Evolutionary conservation across 2,888 invertebrate species (phyloP).

Genomic region (Chrysopilus asiliformis): DNA sequence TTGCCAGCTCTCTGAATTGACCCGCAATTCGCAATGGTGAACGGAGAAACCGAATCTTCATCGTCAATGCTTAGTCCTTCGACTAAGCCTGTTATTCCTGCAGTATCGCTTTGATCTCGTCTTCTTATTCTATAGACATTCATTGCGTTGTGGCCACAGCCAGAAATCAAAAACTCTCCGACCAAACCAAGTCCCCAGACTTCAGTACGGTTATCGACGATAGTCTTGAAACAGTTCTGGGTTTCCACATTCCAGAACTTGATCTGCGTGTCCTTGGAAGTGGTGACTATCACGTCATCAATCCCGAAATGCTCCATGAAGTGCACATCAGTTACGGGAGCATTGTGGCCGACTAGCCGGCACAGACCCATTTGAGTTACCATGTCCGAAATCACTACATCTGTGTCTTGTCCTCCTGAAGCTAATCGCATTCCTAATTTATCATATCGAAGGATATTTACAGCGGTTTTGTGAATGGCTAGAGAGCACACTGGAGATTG

Average conservation of each 20-base stretch:
- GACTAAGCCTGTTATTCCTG: slow-evolving; percentile 38
- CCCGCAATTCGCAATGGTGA: slow-evolving; percentile 67
- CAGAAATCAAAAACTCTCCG: slow-evolving; percentile 75
- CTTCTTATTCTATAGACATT: slow-evolving; percentile 68
- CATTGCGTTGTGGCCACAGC: slow-evolving; percentile 71
- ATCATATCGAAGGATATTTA: slow-evolving; percentile 76
- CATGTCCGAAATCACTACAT: slow-evolving; percentile 89
- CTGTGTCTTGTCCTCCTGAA: slow-evolving; percentile 80
- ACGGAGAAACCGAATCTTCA: slow-evolving; percentile 39
- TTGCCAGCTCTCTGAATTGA: slow-evolving; percentile 62
- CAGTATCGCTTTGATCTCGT: slow-evolving; percentile 38
- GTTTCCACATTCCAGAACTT: slow-evolving; percentile 97
- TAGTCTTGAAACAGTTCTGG: slow-evolving; percentile 89
- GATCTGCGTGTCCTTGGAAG: slow-evolving; percentile 86
- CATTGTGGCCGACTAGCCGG: slow-evolving; percentile 84
- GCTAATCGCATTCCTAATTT: slow-evolving; percentile 68
- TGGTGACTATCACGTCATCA: slow-evolving; percentile 46
- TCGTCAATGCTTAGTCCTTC: slow-evolving; percentile 29
- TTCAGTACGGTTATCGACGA: slow-evolving; percentile 79
- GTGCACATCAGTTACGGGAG: slow-evolving; percentile 65
- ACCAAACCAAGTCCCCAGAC: slow-evolving; percentile 75
- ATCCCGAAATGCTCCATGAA: slow-evolving; percentile 54
- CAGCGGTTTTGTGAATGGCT: slow-evolving; percentile 72
- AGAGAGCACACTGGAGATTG: slow-evolving; percentile 54
- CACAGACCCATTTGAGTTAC: slow-evolving; percentile 83